Percentiles rank a stretch among this genome's conserved stretches.
phyloP scores from a whole-genome alignment of 2,888 invertebrate species.

The Lingula anatina region DNA sequence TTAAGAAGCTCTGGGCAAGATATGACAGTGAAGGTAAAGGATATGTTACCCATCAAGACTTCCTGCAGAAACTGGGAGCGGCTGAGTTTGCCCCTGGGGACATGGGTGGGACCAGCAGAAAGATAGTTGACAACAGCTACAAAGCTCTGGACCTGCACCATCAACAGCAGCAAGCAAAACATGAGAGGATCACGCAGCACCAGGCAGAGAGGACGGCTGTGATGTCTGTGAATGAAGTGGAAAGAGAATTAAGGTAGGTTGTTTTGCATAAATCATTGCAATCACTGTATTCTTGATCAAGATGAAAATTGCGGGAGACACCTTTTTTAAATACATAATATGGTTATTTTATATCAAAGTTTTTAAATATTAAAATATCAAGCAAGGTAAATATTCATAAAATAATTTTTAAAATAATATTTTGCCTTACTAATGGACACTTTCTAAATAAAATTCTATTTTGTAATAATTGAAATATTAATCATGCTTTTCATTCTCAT shows the following conservation, averaged over 20 bases:
- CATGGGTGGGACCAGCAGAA: conserved; percentile 29
- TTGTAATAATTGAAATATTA: no score
- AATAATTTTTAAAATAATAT: no score
- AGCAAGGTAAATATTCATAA: no score
- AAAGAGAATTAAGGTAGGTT: conserved; percentile 35
- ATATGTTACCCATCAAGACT: conserved; percentile 35
- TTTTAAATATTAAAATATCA: no score
- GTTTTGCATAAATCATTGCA: background rate
- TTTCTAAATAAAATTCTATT: no score
- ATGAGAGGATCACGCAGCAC: conserved; percentile 37
- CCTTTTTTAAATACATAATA: no score
- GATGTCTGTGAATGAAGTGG: conserved; percentile 34
- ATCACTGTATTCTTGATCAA: background rate
- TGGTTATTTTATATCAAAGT: no score
- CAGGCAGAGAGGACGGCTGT: conserved; percentile 32
- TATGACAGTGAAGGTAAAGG: conserved; percentile 36
- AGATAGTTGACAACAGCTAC: conserved; percentile 34
- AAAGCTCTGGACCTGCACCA: conserved; percentile 31
- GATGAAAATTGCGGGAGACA: no score
- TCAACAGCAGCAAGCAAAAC: conserved; percentile 29
- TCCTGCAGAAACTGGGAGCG: conserved; percentile 34
- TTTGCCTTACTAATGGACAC: no score
- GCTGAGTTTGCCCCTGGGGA: conserved; percentile 41
- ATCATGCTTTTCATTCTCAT: no score
- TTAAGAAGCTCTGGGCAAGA: conserved; percentile 42